Conservation (phyloP, 2,888 invertebrate species). For the Conomelus anceps region DNA sequence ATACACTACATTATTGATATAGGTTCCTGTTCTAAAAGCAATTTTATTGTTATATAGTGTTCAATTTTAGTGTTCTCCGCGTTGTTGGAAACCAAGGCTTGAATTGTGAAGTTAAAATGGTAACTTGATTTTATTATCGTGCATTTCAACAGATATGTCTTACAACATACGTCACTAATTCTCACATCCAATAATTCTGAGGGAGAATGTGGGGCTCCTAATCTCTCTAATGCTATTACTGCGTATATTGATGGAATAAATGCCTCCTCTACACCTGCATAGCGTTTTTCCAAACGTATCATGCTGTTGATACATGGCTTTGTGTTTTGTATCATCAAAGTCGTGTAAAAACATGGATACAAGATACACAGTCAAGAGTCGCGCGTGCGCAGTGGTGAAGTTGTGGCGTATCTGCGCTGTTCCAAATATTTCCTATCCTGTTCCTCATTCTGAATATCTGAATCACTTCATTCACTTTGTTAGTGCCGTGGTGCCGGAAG, state of each 20-base stretch:
- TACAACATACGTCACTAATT: not conserved
- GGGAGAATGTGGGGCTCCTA: not conserved
- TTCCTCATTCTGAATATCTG: not conserved
- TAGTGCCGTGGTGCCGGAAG: not conserved
- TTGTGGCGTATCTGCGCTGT: not conserved
- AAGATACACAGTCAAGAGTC: not conserved
- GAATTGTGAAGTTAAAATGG: too few relatives aligned
- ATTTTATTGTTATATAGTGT: too few relatives aligned
- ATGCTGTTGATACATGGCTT: not conserved
- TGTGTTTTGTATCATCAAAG: not conserved
- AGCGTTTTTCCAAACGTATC: not conserved
- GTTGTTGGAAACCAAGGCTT: too few relatives aligned
- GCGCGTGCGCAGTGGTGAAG: not conserved
- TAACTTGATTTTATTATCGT: too few relatives aligned
- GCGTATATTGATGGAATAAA: not conserved
- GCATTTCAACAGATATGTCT: not conserved
- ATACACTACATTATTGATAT: too few relatives aligned
- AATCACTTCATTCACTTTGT: not conserved
- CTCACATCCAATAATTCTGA: not conserved
- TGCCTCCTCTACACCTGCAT: not conserved
- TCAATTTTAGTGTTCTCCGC: too few relatives aligned
- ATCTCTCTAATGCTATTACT: not conserved
- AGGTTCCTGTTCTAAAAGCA: too few relatives aligned
- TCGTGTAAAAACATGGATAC: not conserved
- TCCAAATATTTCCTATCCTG: not conserved